Conservation (phyloP, 2,888 invertebrate genomes). For the Temnothorax unifasciatus region DNA sequence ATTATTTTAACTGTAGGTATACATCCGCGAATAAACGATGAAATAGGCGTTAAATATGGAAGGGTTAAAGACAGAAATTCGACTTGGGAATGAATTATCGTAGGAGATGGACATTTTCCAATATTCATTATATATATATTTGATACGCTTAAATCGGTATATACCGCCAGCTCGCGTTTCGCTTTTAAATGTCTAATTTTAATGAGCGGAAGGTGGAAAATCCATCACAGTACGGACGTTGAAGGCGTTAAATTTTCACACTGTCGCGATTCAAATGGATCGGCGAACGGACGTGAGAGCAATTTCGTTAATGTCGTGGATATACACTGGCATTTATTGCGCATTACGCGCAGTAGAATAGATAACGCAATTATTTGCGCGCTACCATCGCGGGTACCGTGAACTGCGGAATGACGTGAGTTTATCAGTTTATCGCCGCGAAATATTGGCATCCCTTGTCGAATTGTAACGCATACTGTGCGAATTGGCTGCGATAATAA, state of each 20-base stretch:
- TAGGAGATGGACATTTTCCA: not conserved
- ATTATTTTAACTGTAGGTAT: not conserved
- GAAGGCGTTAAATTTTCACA: slow-evolving; percentile 61
- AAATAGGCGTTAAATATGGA: not conserved
- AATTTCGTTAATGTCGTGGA: slow-evolving; percentile 73
- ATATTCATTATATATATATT: not conserved
- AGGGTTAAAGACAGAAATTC: not conserved
- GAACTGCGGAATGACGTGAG: slow-evolving; percentile 35
- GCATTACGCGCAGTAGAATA: slow-evolving; percentile 71
- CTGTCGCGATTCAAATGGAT: slow-evolving; percentile 72
- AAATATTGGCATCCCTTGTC: slow-evolving; percentile 53
- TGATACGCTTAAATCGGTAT: not conserved
- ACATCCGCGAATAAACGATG: not conserved
- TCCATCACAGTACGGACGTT: slow-evolving; percentile 39
- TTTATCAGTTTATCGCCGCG: slow-evolving; percentile 64
- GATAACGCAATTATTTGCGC: slow-evolving; percentile 79
- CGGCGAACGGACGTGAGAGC: slow-evolving; percentile 69
- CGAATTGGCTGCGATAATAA: slow-evolving; percentile 22
- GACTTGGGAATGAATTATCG: not conserved
- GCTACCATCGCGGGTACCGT: slow-evolving; percentile 65
- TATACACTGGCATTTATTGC: slow-evolving; percentile 73
- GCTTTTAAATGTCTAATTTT: slow-evolving; percentile 48
- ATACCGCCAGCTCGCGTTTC: not conserved
- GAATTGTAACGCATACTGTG: slow-evolving; percentile 35
- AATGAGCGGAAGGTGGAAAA: slow-evolving; percentile 40